Conservation (phyloP, 2,888 invertebrate genomes). For the Augochlorella aurata region DNA sequence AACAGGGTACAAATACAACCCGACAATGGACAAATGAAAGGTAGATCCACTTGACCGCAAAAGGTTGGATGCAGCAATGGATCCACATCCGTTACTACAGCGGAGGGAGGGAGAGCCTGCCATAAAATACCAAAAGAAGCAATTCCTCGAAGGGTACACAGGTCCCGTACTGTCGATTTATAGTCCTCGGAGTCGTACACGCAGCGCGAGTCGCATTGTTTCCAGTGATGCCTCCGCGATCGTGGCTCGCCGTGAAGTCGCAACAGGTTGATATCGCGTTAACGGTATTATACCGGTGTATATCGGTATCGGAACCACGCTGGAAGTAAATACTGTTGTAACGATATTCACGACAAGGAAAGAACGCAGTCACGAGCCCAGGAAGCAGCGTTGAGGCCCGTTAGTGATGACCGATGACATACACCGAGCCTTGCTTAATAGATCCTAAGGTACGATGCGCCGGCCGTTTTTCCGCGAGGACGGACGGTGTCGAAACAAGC, state of each 20-base stretch:
- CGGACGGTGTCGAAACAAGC: constrained; percentile 16
- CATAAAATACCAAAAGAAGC: constrained; percentile 6
- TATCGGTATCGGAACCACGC: constrained; percentile 51
- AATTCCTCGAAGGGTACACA: neutral
- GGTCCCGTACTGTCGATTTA: constrained; percentile 35
- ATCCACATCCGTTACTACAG: neutral
- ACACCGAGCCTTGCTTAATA: constrained; percentile 32
- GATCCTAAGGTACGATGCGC: constrained; percentile 14
- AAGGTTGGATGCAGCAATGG: neutral
- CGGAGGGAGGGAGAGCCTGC: too few species aligned
- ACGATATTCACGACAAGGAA: constrained; percentile 61
- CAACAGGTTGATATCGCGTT: constrained; percentile 59
- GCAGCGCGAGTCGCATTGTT: constrained; percentile 41
- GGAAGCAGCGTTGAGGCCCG: constrained; percentile 34
- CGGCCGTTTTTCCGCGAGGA: neutral
- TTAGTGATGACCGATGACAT: constrained; percentile 52
- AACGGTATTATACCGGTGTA: constrained; percentile 58
- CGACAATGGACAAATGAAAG: neutral
- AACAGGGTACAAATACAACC: neutral
- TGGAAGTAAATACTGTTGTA: constrained; percentile 63
- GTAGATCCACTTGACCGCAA: neutral
- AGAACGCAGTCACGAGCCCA: constrained; percentile 32
- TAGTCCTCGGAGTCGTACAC: constrained; percentile 12
- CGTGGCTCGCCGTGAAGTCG: constrained; percentile 24
- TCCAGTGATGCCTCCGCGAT: constrained; percentile 42